Conservation (phyloP, 2,797 vertebrate genomes). For the Molothrus aeneus region DNA sequence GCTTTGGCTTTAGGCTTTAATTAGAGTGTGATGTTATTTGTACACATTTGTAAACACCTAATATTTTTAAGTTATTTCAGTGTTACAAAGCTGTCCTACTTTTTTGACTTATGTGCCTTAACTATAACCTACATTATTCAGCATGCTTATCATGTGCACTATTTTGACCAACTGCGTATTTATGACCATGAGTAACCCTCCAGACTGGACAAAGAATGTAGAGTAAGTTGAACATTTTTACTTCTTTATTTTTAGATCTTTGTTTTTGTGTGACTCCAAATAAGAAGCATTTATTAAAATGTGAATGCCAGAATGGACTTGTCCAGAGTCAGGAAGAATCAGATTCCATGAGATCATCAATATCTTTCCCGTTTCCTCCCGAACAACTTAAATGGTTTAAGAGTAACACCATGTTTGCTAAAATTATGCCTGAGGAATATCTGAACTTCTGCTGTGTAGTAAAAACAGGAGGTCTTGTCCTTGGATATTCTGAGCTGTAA, state of each 20-base stretch:
- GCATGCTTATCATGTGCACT: slow-evolving; percentile 95
- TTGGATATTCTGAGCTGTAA: not conserved
- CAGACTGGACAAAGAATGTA: slow-evolving; percentile 88
- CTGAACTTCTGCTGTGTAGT: not conserved
- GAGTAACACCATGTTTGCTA: not conserved
- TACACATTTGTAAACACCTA: not conserved
- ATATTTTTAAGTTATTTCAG: not conserved
- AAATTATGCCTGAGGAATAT: not conserved
- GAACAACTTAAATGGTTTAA: not conserved
- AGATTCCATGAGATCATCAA: not conserved
- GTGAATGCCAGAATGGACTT: not conserved
- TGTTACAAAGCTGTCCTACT: not conserved
- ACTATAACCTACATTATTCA: slow-evolving; percentile 89
- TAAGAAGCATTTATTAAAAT: not conserved
- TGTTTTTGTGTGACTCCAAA: not conserved
- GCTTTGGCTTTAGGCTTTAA: not conserved
- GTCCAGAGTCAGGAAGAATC: not conserved
- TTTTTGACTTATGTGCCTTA: slow-evolving; percentile 77
- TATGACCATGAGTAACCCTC: slow-evolving; percentile 85
- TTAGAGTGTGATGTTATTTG: not conserved
- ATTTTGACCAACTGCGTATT: slow-evolving; percentile 96
- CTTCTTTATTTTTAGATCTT: not conserved
- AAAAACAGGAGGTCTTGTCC: not conserved
- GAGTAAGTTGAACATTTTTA: slow-evolving; percentile 86
- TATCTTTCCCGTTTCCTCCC: not conserved